Evolutionary conservation across 2,113 vertebrate species (phyloP), one percentile per base, ranked within the genome.

Genomic region (Mola mola): DNA sequence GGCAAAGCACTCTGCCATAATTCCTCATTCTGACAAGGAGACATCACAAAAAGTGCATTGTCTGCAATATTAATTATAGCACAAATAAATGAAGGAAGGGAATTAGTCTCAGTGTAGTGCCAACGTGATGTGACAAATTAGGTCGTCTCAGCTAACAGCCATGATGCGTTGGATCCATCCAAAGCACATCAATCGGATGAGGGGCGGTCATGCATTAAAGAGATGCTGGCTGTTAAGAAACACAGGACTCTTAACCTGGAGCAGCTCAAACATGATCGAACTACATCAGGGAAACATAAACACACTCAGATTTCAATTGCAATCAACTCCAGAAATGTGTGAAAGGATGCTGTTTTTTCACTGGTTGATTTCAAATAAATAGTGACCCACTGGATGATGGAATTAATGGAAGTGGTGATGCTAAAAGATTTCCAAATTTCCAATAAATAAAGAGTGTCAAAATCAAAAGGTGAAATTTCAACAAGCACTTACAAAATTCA

Each of bases 31-130:
- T 33, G 55, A 70, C 41, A 52, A 57, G 9, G 37, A 52, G 10
- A 63, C 64, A 22, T 67, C 56, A 38, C 36, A 12, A 73, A 80
- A 77, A 79, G 60, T 84, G 81, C 82, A 67, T 33, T 16, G 57
- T 79, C 68, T 81, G 75, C 79, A 84, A 81, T 75, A 86, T 86
- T 82, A 88, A 87, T 87, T 86, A 88, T 88, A 88, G 87, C 66
- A 28, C 73, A 75, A 81, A 78, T 87, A 83, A 89, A 89, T 90
- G 81, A 89, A 82, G 60, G 71, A 69, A 79, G 89, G 87, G 84
- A 88, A 81, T 87, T 89, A 69, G 79, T 78, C 56, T 87, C 77
- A 57, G 77, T 8, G 46, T 75, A 29, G 76, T 13, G 61, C 64
- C 76, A 42, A 75, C 72, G 78, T 44, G 62, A 77, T 53, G 68